phyloP scores from a whole-genome alignment of 2,113 vertebrate genomes.

The Capreolus pygargus region DNA sequence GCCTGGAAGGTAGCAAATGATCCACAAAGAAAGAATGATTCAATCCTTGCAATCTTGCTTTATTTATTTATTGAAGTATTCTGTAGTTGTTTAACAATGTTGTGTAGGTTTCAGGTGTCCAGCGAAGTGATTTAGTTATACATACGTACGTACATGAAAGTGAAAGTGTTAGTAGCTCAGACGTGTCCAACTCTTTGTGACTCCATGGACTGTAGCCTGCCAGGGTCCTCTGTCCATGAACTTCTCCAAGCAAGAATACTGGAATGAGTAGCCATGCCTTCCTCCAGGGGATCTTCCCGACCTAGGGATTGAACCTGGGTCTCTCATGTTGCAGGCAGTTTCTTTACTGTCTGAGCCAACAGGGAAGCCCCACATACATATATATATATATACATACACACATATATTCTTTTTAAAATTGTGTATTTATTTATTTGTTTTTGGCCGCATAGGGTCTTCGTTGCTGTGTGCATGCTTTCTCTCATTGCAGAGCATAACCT shows the following conservation, averaged over 20 bases:
- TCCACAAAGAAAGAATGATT: neutral
- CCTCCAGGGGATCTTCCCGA: neutral
- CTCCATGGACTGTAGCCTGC: neutral
- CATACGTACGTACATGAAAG: neutral
- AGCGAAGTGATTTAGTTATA: neutral
- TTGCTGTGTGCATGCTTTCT: neutral
- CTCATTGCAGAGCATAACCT: neutral
- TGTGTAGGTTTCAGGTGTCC: neutral
- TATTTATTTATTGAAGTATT: neutral
- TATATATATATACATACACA: neutral
- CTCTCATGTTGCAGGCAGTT: neutral
- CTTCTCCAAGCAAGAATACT: neutral
- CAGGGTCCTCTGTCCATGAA: neutral
- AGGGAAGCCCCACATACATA: neutral
- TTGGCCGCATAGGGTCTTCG: neutral
- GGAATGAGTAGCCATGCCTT: neutral
- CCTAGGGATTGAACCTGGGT: neutral
- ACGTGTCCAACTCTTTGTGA: neutral
- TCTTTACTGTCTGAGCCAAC: neutral
- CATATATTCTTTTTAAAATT: neutral
- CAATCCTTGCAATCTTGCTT: neutral
- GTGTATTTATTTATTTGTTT: neutral
- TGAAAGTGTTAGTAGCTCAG: neutral
- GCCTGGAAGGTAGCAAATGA: neutral
- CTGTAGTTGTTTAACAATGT: neutral